Conservation (phyloP, 2,888 invertebrate genomes). For the Rosalia funebris region DNA sequence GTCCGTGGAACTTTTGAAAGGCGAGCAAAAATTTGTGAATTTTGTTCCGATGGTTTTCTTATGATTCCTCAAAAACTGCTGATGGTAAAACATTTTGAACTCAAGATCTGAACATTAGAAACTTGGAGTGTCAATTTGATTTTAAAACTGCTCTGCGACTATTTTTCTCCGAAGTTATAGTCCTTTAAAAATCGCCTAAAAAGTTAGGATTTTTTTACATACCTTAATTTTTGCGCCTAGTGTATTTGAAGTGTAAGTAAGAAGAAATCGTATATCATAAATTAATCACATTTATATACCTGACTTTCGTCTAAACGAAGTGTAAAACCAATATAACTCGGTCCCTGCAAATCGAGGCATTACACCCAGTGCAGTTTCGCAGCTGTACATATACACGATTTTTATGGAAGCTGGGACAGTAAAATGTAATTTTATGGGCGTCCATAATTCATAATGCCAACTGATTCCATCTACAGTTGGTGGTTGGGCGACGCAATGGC, state of each 20-base stretch:
- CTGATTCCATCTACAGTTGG: constrained; percentile 15
- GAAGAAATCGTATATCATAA: no score
- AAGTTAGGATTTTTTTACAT: neutral
- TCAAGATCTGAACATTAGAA: neutral
- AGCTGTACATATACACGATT: constrained; percentile 11
- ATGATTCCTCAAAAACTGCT: neutral
- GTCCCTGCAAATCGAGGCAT: neutral
- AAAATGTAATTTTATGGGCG: constrained; percentile 16
- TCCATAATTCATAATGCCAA: constrained; percentile 17
- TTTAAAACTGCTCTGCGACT: neutral
- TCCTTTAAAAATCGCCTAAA: neutral
- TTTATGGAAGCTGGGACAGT: constrained; percentile 8
- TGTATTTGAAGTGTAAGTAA: no score
- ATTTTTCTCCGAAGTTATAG: neutral
- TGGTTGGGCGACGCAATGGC: constrained; percentile 6
- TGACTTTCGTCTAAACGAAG: no score
- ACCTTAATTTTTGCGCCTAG: neutral
- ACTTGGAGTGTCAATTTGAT: neutral
- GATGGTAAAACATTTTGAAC: neutral
- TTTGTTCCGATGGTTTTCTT: neutral
- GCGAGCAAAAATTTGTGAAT: neutral
- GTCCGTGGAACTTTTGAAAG: neutral
- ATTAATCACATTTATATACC: no score
- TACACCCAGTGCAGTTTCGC: constrained; percentile 3
- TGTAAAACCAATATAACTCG: no score